phyloP scores from a whole-genome alignment of 1,140 invertebrate genomes.

The Tetragnatha versicolor region DNA sequence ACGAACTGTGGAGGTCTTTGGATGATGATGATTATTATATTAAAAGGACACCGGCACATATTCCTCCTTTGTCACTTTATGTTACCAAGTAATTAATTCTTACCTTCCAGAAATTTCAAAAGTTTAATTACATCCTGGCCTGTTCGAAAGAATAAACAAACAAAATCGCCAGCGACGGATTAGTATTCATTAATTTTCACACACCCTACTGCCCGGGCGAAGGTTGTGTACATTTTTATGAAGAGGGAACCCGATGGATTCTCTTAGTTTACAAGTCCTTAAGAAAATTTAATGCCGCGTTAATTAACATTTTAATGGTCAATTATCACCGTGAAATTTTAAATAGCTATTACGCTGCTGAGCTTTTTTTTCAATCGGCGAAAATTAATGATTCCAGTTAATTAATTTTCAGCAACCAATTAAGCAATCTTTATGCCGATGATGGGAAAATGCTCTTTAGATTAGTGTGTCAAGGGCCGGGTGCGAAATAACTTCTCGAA shows the following conservation, averaged over 20 bases:
- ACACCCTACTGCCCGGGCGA: not conserved
- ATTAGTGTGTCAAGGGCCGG: constrained; percentile 9
- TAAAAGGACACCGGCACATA: not conserved
- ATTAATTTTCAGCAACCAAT: constrained; percentile 45
- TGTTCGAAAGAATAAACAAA: not conserved
- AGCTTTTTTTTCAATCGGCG: not conserved
- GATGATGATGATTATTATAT: too few relatives aligned
- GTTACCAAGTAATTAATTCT: not conserved
- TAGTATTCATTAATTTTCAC: constrained; percentile 35
- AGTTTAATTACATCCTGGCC: not conserved
- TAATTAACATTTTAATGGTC: constrained; percentile 51
- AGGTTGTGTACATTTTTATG: not conserved
- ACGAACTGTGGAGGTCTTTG: too few relatives aligned
- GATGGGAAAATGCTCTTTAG: constrained; percentile 13
- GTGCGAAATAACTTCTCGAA: not conserved
- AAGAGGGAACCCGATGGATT: not conserved
- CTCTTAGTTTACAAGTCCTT: constrained; percentile 20
- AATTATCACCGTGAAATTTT: constrained; percentile 29
- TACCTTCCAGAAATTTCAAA: not conserved
- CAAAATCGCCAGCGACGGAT: too few relatives aligned
- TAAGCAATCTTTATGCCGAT: constrained; percentile 25
- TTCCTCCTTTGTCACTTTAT: not conserved
- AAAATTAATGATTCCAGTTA: constrained; percentile 43
- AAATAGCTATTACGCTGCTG: constrained; percentile 17
- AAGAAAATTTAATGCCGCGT: constrained; percentile 28